A percentile compares a stretch with the other conserved stretches of the same genome.
phyloP scores from a whole-genome alignment of 2,797 vertebrate genomes.

The Phrynocephalus forsythii region DNA sequence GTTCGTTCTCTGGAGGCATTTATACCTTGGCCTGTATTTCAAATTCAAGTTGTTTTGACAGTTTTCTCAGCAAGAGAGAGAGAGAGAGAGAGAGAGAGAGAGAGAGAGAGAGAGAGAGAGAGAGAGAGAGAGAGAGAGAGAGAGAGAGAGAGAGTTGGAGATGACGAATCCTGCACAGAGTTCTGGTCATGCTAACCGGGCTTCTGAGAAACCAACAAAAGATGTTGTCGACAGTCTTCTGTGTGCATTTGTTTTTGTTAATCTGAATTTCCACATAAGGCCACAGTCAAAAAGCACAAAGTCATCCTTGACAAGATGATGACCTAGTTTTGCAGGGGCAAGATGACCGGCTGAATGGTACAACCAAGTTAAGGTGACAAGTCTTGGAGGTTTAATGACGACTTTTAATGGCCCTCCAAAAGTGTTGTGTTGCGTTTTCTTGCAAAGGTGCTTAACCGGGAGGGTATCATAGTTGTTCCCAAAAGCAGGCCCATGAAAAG shows the following conservation, averaged over 20 bases:
- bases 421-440: neutral
- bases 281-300: neutral
- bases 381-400: slow-evolving; percentile 47
- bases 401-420: slow-evolving; percentile 39
- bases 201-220: slow-evolving; percentile 30
- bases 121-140: slow-evolving; percentile 39
- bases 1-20: slow-evolving; percentile 54
- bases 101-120: slow-evolving; percentile 45
- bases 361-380: slow-evolving; percentile 39
- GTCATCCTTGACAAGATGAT: neutral
- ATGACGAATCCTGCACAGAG: slow-evolving; percentile 14
- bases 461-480: neutral
- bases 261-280: neutral
- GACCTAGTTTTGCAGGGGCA: slow-evolving; percentile 24
- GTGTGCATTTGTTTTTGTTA: neutral
- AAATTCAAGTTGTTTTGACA: slow-evolving; percentile 58
- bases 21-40: slow-evolving; percentile 52
- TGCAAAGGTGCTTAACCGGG: slow-evolving; percentile 35
- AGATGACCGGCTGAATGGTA: slow-evolving; percentile 47
- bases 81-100: slow-evolving; percentile 40
- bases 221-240: neutral
- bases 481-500: too few relatives aligned
- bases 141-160: slow-evolving; percentile 50
- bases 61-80: slow-evolving; percentile 52
- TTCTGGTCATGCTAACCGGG: neutral